These are phyloP conservation scores for Temnothorax longispinosus DNA, from an alignment of 1,140 invertebrate genomes.

Conservation along the genomic window DNA sequence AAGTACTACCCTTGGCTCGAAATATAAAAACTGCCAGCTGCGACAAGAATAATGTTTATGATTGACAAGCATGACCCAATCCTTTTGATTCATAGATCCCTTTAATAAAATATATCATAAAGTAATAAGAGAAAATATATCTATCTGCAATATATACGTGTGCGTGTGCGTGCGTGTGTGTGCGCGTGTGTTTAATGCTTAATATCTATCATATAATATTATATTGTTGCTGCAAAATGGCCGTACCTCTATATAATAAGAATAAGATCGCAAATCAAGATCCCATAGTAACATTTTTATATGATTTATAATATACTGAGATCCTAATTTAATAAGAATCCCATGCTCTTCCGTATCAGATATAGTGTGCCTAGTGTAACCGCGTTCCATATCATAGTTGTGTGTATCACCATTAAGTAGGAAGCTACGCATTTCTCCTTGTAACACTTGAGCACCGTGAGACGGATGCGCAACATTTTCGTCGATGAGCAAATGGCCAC, in stretches of 20 bases:
- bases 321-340: conserved; percentile 95
- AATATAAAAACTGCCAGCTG: conserved; percentile 98
- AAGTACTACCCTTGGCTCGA: conserved; percentile 94
- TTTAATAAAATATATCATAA: conserved; percentile 63
- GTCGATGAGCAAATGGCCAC: conserved; percentile 92
- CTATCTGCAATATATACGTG: too few relatives aligned
- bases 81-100: conserved; percentile 97
- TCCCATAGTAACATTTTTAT: conserved; percentile 98
- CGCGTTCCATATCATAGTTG: conserved; percentile 96
- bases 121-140: not conserved
- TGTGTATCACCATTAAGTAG: conserved; percentile 95
- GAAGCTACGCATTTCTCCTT: conserved; percentile 94
- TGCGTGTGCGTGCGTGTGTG: too few relatives aligned
- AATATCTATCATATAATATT: too few relatives aligned
- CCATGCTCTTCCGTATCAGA: conserved; percentile 92
- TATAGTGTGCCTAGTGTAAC: conserved; percentile 97
- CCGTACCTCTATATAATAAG: conserved; percentile 95
- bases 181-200: too few relatives aligned
- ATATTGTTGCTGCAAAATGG: too few relatives aligned
- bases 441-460: conserved; percentile 92
- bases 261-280: conserved; percentile 96
- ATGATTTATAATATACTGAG: conserved; percentile 97
- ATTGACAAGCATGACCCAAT: conserved; percentile 97
- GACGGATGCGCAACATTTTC: conserved; percentile 95
- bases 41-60: conserved; percentile 96